These are phyloP conservation scores for Eupithecia subfuscata DNA, from an alignment of 2,888 invertebrate species.

Conservation along the genomic window DNA sequence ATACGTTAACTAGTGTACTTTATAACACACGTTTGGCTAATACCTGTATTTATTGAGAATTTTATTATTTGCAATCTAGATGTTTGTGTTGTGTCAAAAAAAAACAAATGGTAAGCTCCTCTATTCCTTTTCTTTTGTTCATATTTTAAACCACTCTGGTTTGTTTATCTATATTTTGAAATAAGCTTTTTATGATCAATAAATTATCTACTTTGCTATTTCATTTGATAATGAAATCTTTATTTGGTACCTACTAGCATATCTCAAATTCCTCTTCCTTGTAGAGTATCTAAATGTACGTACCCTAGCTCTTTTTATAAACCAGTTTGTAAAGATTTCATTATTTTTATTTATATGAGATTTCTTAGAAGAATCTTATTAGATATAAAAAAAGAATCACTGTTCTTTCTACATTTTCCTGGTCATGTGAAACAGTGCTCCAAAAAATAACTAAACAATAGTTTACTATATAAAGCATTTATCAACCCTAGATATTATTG, in stretches of 20 bases:
- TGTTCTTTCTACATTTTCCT: background rate
- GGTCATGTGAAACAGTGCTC: background rate
- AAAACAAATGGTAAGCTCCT: conserved; percentile 24
- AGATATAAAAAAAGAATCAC: background rate
- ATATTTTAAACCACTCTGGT: background rate
- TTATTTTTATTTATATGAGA: background rate
- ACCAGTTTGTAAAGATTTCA: background rate
- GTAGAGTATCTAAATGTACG: background rate
- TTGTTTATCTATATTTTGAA: background rate
- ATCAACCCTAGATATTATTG: too few species aligned
- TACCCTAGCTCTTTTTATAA: background rate
- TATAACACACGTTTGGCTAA: background rate
- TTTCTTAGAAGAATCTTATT: background rate
- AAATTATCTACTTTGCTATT: background rate
- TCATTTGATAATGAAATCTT: background rate
- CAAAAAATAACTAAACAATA: too few species aligned
- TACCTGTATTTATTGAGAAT: conserved; percentile 19
- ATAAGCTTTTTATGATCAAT: background rate
- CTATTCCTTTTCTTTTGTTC: conserved; percentile 5
- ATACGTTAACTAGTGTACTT: conserved; percentile 38
- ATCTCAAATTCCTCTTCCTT: background rate
- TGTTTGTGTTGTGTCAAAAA: conserved; percentile 33
- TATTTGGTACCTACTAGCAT: background rate
- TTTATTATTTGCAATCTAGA: conserved; percentile 29
- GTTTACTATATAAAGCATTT: too few species aligned